phyloP scores from a whole-genome alignment of 2,797 vertebrate species.

The Odontamblyopus lacepedii region DNA sequence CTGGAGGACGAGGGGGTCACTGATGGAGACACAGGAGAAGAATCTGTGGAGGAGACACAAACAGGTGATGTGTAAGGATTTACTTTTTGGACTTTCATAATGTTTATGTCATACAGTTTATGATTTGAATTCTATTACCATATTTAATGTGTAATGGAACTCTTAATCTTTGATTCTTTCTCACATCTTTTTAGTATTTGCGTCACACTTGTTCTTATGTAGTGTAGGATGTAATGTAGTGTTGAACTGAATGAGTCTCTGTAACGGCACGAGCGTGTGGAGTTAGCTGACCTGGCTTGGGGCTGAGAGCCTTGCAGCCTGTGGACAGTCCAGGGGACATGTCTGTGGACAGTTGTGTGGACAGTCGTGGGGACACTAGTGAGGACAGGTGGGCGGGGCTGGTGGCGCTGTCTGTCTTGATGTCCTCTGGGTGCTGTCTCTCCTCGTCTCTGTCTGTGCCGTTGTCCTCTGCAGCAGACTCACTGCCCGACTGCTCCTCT shows the following conservation, averaged over 20 bases:
- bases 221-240: background rate
- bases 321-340: constrained; percentile 67
- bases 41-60: constrained; percentile 78
- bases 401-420: constrained; percentile 61
- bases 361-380: constrained; percentile 3
- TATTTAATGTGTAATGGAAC: background rate
- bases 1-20: constrained; percentile 81
- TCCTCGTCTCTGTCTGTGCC: constrained; percentile 86
- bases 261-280: no score
- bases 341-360: constrained; percentile 67
- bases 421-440: constrained; percentile 75
- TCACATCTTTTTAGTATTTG: background rate
- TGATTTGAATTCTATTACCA: background rate
- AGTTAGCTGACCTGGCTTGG: constrained; percentile 84
- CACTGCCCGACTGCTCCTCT: constrained; percentile 91
- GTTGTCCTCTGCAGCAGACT: constrained; percentile 90
- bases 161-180: background rate
- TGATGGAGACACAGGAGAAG: constrained; percentile 78
- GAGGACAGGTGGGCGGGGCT: constrained; percentile 71
- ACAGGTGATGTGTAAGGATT: constrained; percentile 10
- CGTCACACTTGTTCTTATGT: background rate
- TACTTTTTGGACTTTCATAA: background rate
- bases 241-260: no score
- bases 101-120: no score
- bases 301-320: constrained; percentile 86